phyloP scores from a whole-genome alignment of 1,140 invertebrate genomes.

The Drosophila ercepeae region DNA sequence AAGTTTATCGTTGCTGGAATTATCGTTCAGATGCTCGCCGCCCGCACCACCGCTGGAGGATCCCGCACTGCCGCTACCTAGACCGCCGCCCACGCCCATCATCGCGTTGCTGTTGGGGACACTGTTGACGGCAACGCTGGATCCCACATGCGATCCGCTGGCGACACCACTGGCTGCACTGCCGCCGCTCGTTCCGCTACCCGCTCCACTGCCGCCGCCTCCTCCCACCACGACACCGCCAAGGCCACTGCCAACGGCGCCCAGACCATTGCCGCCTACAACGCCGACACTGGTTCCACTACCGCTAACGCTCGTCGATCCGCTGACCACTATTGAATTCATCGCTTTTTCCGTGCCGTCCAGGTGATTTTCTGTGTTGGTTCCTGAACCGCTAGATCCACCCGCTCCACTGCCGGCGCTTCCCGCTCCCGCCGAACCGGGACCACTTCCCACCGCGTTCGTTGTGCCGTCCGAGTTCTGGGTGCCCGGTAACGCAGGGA shows the following conservation, averaged over 20 bases:
- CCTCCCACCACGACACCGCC: constrained; percentile 75
- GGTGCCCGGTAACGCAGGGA: constrained; percentile 96
- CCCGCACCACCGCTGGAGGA: constrained; percentile 48
- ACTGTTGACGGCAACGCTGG: constrained; percentile 82
- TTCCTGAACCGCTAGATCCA: constrained; percentile 34
- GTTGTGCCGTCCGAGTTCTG: constrained; percentile 85
- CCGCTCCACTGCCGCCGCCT: constrained; percentile 28
- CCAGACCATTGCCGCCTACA: constrained; percentile 68
- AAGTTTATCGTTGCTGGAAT: constrained; percentile 84
- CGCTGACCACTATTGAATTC: constrained; percentile 84
- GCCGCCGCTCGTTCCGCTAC: constrained; percentile 41
- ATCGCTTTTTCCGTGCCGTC: constrained; percentile 82
- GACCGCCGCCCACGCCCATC: constrained; percentile 72
- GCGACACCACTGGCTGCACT: constrained; percentile 82
- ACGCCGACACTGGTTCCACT: constrained; percentile 58
- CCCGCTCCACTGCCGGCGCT: constrained; percentile 33
- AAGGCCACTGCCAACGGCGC: constrained; percentile 63
- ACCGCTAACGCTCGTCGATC: constrained; percentile 48
- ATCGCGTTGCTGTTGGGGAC: constrained; percentile 68
- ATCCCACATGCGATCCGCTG: constrained; percentile 71
- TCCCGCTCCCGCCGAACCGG: constrained; percentile 1
- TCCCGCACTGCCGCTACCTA: constrained; percentile 56
- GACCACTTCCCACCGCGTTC: constrained; percentile 65
- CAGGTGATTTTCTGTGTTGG: constrained; percentile 79
- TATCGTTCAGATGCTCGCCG: constrained; percentile 80